Base-by-base conservation (phyloP, 2,113 vertebrate species). In the Rousettus leschenaultii region DNA sequence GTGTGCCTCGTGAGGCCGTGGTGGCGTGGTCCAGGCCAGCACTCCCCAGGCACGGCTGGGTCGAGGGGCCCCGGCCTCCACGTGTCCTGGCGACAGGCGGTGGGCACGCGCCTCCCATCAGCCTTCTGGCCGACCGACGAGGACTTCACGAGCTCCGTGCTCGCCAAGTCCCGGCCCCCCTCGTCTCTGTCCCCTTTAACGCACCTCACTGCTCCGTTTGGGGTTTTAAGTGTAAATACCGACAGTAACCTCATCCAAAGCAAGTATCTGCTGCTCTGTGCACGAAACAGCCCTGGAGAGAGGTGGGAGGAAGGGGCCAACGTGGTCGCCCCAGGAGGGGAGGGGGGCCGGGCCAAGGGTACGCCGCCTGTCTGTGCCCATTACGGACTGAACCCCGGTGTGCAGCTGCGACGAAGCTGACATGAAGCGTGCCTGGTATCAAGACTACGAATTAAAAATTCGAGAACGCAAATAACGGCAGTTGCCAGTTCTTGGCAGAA, bases 11-110 rank as follows among this genome's bases (percentile, higher is more conserved):
- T 22, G 6, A n/a, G 43, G 5, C 43, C 0, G 13, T 15, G 22
- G 77, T 18, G 53, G 53, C 35, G 0, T 13, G 19, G 40, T 30
- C 24, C 15, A 1, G 22, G 7, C 78, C 0, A 0, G 57, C 6
- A 0, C 1, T 48, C 12, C 30, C 16, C 78, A 12, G 94, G 24
- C 35, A 2, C 9, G 6, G 65, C 63, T 4, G 75, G 61, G 26
- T 7, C 16, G 0, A 0, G 26, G 33, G 53, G 84, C 26, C 24
- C 5, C 0, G 3, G 28, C 10, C 40, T 5, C 63, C 33, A 0
- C 0, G 1, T 0, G 7, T 1, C 13, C 51, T 2, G 0, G 28
- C 3, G 1, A 6, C 6, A 6, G 11, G 66, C 14, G 4, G 26
- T 28, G 5, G 57, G 57, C 79, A 30, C 6, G 38, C 6, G 28